Base-by-base conservation (phyloP, 2,888 invertebrate genomes). In the Chymomyza procnemis region DNA sequence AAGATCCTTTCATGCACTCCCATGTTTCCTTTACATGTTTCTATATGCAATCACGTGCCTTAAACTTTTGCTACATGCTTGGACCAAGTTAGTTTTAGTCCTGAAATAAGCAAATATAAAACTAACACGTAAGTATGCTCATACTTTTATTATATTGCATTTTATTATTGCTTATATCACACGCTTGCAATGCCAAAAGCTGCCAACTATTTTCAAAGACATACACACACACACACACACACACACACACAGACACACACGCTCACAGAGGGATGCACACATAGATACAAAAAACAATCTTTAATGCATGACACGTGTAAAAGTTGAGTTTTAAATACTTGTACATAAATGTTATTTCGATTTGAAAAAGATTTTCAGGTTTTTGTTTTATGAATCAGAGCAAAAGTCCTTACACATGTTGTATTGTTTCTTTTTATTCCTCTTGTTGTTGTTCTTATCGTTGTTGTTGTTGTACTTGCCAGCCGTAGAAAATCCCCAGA, bases 261-360 rank as follows among this genome's bases (percentile, higher is more conserved):
- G n/a, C n/a, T 47, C 19, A 56, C 30, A 46, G 57, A 18, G 19
- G 48, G 2, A 18, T 30, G 66, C 71, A 65, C 78, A 67, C 78
- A 26, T 26, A 26, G 26, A 26, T 26, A 26, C 26, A 26, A 26
- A 26, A 26, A 26, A 1, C 26, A 26, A n/a, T 26, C 26, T 80
- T 68, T 50, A 50, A 81, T 81, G 83, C 83, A 67, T 74, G 79
- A 82, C 81, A 82, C 81, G 81, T 82, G 81, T 82, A 75, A 82
- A 78, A 79, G 67, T 82, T 85, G 59, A 70, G 65, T 80, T 80
- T 82, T 82, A 82, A 82, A 82, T 85, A 82, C 83, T 85, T 78
- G 80, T 73, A 73, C 80, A 82, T 77, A 76, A 69, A 71, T 76
- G 67, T 72, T 79, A 65, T 64, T 57, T 73, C 76, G 76, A 73